These are phyloP conservation scores for Astur gentilis DNA, from an alignment of 2,113 vertebrate genomes.

Conservation along the genomic window DNA sequence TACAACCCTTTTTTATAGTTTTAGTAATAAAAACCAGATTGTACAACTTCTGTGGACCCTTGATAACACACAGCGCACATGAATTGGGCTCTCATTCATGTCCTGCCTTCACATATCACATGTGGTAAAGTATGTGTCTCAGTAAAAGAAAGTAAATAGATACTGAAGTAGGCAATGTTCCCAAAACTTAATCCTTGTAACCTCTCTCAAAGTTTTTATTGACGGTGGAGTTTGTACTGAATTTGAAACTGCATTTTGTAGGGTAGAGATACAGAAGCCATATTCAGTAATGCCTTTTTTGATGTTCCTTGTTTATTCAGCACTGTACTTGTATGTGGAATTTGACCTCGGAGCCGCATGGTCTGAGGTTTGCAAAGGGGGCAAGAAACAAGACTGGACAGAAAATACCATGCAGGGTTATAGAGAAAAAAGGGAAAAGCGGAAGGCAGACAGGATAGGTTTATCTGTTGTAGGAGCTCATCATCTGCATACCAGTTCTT, in stretches of 20 bases:
- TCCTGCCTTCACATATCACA: neutral
- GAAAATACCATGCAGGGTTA: neutral
- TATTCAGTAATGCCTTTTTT: slow-evolving; percentile 75
- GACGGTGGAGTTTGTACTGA: neutral
- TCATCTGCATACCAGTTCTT: rapidly evolving
- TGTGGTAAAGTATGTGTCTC: neutral
- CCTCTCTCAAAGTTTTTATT: slow-evolving; percentile 43
- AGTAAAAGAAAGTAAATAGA: neutral
- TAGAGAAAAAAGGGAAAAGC: neutral
- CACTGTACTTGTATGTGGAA: slow-evolving; percentile 58
- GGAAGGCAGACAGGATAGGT: neutral
- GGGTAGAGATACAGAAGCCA: slow-evolving; percentile 67
- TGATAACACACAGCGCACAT: neutral
- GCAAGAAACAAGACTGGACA: neutral
- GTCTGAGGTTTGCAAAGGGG: slow-evolving; percentile 65
- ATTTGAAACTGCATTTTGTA: neutral
- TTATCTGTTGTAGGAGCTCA: neutral
- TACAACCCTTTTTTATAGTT: neutral
- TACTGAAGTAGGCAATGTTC: slow-evolving; percentile 10
- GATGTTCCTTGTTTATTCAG: slow-evolving; percentile 74
- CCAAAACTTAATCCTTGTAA: neutral
- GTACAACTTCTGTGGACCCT: neutral
- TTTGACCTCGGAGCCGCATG: slow-evolving; percentile 63
- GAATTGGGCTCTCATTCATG: neutral
- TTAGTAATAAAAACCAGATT: neutral